A percentile compares a stretch with the other conserved stretches of the same genome.
Conservation (phyloP, 2,888 invertebrate genomes). For the Acanthoscelides obtectus region DNA sequence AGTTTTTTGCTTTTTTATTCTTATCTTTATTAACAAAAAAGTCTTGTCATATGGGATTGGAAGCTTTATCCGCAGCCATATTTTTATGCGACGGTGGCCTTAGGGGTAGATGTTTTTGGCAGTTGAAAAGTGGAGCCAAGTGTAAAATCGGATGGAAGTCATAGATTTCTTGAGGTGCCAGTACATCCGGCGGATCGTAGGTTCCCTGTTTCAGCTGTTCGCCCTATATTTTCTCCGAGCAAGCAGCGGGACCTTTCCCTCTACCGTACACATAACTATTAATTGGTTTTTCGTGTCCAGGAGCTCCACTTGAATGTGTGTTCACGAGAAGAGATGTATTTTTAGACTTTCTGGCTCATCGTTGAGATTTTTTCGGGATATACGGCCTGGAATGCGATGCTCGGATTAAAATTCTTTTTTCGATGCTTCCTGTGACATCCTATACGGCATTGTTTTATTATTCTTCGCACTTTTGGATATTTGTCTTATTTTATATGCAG, state of each 20-base stretch:
- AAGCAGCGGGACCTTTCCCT: conserved; percentile 16
- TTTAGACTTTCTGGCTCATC: neutral
- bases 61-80: too few species aligned
- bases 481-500: neutral
- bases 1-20: too few species aligned
- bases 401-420: neutral
- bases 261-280: neutral
- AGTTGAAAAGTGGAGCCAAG: conserved; percentile 19
- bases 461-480: neutral
- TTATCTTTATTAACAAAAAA: too few species aligned
- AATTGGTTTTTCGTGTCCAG: conserved; percentile 8
- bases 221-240: conserved; percentile 24
- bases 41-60: too few species aligned
- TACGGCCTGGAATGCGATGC: neutral
- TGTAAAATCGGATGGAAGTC: conserved; percentile 33
- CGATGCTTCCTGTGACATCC: neutral
- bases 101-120: neutral
- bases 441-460: neutral
- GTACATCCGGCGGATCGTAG: conserved; percentile 12
- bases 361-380: neutral
- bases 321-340: neutral
- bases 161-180: conserved; percentile 21
- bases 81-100: neutral
- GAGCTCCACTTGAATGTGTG: neutral
- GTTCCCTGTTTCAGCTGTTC: conserved; percentile 27